These are phyloP conservation scores for Fukomys damarensis DNA, from an alignment of 2,113 vertebrate genomes.

Conservation along the genomic window DNA sequence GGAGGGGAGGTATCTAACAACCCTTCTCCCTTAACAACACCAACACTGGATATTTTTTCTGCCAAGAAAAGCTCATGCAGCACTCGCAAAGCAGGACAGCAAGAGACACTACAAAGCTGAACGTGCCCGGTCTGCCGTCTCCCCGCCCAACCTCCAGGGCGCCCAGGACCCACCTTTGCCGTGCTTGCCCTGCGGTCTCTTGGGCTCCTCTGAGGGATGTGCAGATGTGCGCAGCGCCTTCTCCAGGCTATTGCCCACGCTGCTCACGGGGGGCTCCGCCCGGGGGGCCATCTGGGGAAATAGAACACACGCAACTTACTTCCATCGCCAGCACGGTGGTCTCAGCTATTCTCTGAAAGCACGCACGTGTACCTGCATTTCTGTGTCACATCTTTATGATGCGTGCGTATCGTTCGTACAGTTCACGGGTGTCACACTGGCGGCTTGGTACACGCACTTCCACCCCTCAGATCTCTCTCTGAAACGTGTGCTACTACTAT, in stretches of 20 bases:
- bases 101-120: not conserved
- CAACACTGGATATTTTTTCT: not conserved
- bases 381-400: too few relatives aligned
- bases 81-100: not conserved
- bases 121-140: accelerated
- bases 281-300: slow-evolving; percentile 84
- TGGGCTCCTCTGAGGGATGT: slow-evolving; percentile 90
- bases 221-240: slow-evolving; percentile 87
- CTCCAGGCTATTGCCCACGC: slow-evolving; percentile 87
- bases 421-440: too few relatives aligned
- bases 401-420: not conserved
- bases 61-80: accelerated
- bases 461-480: not conserved
- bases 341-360: not conserved
- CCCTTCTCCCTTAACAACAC: not conserved
- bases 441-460: not conserved
- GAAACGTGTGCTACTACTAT: not conserved
- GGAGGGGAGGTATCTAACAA: not conserved
- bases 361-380: accelerated
- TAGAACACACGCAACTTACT: not conserved
- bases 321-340: not conserved
- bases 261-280: slow-evolving; percentile 83
- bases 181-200: slow-evolving; percentile 89
- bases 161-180: slow-evolving; percentile 88
- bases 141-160: not conserved